These are phyloP conservation scores for Liparis tanakae DNA, from an alignment of 2,797 vertebrate genomes.

Conservation along the genomic window DNA sequence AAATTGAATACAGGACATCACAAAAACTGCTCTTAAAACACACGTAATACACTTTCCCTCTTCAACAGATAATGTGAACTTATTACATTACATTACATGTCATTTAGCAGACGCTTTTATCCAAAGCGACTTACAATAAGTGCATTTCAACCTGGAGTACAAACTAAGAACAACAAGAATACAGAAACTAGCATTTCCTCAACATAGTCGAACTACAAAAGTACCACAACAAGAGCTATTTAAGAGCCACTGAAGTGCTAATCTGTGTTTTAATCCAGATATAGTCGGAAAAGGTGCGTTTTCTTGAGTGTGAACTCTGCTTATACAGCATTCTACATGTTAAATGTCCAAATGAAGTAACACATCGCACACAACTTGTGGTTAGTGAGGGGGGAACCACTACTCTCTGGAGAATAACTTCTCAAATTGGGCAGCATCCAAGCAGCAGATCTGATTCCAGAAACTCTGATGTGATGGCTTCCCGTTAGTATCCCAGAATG, in stretches of 20 bases:
- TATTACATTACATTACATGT: no score
- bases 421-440: neutral
- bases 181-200: no score
- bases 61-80: neutral
- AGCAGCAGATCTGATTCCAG: neutral
- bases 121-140: no score
- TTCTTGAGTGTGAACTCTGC: neutral
- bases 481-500: neutral
- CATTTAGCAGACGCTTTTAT: no score
- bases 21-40: no score
- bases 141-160: no score
- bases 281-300: no score
- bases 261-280: no score
- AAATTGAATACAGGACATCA: neutral
- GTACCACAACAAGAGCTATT: no score
- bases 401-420: neutral
- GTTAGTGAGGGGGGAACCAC: neutral
- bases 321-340: neutral
- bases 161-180: no score
- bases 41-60: neutral
- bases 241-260: no score
- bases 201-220: no score
- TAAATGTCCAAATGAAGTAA: neutral
- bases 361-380: constrained; percentile 1
- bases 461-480: neutral